Base-by-base conservation (phyloP, 1,140 invertebrate genomes). In the Xylocopa sonorina region DNA sequence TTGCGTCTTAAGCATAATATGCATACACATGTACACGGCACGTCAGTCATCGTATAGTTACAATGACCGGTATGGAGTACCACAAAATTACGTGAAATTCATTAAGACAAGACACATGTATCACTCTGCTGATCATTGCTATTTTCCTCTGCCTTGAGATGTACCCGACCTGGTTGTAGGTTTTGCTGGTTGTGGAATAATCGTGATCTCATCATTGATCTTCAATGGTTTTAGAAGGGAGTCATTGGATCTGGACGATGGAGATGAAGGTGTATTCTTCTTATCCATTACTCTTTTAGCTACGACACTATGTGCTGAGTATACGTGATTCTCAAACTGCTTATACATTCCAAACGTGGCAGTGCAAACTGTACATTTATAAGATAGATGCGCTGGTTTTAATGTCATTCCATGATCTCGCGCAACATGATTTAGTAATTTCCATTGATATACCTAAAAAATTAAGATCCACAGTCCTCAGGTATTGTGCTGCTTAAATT, bases 281-380 rank as follows among this genome's bases (percentile, higher is more conserved):
- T 96, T 96, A 86, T 96, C 96, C 94, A 96, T 96, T 12, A 95
- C 96, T 67, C 96, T 94, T 87, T 97, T 97, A 21, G 96, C 96
- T 9, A 97, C 96, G 9, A 96, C 96, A 90, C 97, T 97, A 87
- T 98, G 97, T 6, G 97, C 97, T 6, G 97, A 97, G 88, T 98
- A 98, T 2, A 98, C 97, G 90, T 98, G 98, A 91, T 96, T 98
- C 89, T 98, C 97, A 88, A 98, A 98, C 87, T 98, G 96, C 92
- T 97, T 97, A 93, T 98, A 98, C 96, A 98, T 97, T 77, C 97
- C 97, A 89, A 98, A 98, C 14, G 97, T 98, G 58, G 97, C 97
- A 66, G 97, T 98, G 91, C 97, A 98, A 7, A 98, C 97, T 38
- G 97, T 98, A 92, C 97, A 98, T 91, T 98, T 98, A 94, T 98